Conservation (phyloP, 2,113 vertebrate species). For the Indri indri region DNA sequence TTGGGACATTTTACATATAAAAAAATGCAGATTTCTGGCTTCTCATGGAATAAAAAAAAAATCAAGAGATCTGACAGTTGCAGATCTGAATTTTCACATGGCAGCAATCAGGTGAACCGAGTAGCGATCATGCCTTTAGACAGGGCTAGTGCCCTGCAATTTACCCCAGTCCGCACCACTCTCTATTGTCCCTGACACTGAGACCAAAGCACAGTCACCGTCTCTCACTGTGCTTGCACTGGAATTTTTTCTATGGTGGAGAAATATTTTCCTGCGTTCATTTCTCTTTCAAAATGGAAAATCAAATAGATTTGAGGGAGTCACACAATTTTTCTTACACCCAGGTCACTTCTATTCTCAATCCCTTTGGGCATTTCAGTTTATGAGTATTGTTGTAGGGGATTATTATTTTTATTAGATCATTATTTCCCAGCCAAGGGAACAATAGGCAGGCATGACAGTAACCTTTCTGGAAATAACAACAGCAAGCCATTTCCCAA, state of each 20-base stretch:
- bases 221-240: not conserved
- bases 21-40: slow-evolving; percentile 65
- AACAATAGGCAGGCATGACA: slow-evolving; percentile 15
- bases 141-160: not conserved
- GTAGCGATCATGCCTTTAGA: not conserved
- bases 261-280: not conserved
- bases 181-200: not conserved
- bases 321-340: not conserved
- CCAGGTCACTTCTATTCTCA: not conserved
- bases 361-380: not conserved
- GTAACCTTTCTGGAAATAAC: slow-evolving; percentile 21
- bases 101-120: not conserved
- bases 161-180: not conserved
- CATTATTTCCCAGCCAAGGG: slow-evolving; percentile 24
- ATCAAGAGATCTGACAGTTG: slow-evolving; percentile 33
- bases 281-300: slow-evolving; percentile 38
- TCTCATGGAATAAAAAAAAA: slow-evolving; percentile 50
- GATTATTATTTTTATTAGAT: slow-evolving; percentile 25
- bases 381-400: not conserved
- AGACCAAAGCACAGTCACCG: not conserved
- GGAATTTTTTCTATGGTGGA: not conserved
- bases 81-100: slow-evolving; percentile 37
- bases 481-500: not conserved
- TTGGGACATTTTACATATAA: slow-evolving; percentile 58
- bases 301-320: not conserved